These are phyloP conservation scores for Nebria salina DNA, from an alignment of 2,888 invertebrate species.

Conservation along the genomic window DNA sequence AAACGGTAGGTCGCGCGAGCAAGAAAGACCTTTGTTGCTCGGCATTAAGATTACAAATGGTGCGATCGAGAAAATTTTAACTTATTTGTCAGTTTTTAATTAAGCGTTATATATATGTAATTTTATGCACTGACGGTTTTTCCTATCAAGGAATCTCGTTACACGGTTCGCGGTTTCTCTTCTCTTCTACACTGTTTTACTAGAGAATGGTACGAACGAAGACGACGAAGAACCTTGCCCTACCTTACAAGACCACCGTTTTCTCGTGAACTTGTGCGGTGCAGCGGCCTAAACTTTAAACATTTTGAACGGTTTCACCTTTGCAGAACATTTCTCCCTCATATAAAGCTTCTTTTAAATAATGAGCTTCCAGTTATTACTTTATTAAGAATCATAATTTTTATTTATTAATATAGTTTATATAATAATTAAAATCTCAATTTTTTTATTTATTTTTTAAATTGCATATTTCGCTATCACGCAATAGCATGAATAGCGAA, in stretches of 20 bases:
- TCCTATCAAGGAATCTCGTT: conserved; percentile 48
- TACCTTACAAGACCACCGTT: background rate
- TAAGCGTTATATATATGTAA: conserved; percentile 45
- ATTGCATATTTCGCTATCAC: no score
- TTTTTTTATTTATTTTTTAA: no score
- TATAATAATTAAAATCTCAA: no score
- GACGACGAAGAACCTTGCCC: conserved; percentile 2
- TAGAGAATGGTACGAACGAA: background rate
- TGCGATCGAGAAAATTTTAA: conserved; percentile 15
- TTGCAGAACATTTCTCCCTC: no score
- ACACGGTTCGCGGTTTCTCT: conserved; percentile 42
- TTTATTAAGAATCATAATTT: no score
- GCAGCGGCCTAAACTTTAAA: no score
- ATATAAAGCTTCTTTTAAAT: no score
- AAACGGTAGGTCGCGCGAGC: background rate
- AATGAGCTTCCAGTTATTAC: no score
- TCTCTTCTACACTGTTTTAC: background rate
- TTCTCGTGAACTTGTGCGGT: background rate
- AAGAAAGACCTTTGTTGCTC: background rate
- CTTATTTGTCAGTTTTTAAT: conserved; percentile 45
- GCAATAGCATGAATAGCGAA: no score
- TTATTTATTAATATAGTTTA: no score
- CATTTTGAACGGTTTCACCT: no score
- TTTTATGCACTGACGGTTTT: conserved; percentile 47
- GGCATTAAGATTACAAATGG: conserved; percentile 13